Conservation (phyloP, 53 echinoderm and acorn worm species). For the Arbacia lixula region DNA sequence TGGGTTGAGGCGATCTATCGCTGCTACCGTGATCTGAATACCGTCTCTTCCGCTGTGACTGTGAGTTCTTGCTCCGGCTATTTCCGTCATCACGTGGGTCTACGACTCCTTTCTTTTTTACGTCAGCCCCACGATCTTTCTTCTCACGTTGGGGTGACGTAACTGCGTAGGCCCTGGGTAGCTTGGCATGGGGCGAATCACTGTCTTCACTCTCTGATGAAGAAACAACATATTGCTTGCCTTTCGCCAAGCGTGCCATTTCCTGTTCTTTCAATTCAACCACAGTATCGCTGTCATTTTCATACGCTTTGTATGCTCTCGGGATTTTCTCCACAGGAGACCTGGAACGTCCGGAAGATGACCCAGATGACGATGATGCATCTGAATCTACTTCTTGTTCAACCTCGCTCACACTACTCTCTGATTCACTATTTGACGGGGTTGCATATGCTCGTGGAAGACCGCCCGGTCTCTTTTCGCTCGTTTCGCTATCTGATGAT, state of each 20-base stretch:
- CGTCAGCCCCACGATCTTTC: neutral
- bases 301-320: constrained; percentile 73
- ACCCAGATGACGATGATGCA: neutral
- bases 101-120: neutral
- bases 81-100: constrained; percentile 5
- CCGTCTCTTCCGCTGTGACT: neutral
- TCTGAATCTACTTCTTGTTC: constrained; percentile 12
- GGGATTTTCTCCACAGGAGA: constrained; percentile 51
- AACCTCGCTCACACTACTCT: neutral
- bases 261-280: constrained; percentile 42
- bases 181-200: constrained; percentile 43
- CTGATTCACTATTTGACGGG: constrained; percentile 6
- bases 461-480: neutral
- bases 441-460: constrained; percentile 45
- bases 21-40: neutral
- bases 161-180: constrained; percentile 63
- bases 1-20: neutral
- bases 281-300: constrained; percentile 65
- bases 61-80: constrained; percentile 1
- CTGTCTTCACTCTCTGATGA: neutral
- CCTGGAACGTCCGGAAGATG: constrained; percentile 7
- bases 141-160: constrained; percentile 11
- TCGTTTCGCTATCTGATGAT: constrained; percentile 27
- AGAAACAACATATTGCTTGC: constrained; percentile 40
- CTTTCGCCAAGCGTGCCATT: constrained; percentile 18